Evolutionary conservation across 2,113 vertebrate genomes (phyloP).

Genomic region (Clarias batrachus): DNA sequence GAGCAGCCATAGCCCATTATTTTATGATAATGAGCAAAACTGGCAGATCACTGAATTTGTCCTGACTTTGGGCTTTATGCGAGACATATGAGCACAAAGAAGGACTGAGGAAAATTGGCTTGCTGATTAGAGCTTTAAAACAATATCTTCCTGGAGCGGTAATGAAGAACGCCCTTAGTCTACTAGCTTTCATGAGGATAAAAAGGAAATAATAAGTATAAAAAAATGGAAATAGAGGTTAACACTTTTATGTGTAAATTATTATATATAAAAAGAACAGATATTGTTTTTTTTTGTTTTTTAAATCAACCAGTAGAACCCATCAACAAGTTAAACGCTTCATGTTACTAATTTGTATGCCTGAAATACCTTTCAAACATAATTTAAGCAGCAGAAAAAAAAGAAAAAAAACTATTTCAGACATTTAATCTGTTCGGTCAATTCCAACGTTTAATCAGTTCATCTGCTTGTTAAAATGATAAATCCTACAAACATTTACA

Average conservation of each 20-base stretch:
- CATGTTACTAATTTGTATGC: not conserved
- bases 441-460: not conserved
- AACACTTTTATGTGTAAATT: not conserved
- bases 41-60: constrained; percentile 50
- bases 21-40: constrained; percentile 74
- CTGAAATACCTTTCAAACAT: not conserved
- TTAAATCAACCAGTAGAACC: not conserved
- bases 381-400: not conserved
- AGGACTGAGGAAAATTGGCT: constrained; percentile 59
- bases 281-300: not conserved
- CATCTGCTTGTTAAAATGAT: not conserved
- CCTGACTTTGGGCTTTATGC: constrained; percentile 54
- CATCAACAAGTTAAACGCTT: not conserved
- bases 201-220: constrained; percentile 6
- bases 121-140: constrained; percentile 58
- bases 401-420: not conserved
- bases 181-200: constrained; percentile 14
- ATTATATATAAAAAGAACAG: not conserved
- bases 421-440: not conserved
- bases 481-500: not conserved
- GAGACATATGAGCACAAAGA: constrained; percentile 48
- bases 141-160: constrained; percentile 54
- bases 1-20: constrained; percentile 68
- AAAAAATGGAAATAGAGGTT: not conserved
- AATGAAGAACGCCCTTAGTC: constrained; percentile 40